A percentile compares a stretch with the other conserved stretches of the same genome.
These are phyloP conservation scores for Pammene fasciana DNA, from an alignment of 2,888 invertebrate species.

Conservation along the genomic window DNA sequence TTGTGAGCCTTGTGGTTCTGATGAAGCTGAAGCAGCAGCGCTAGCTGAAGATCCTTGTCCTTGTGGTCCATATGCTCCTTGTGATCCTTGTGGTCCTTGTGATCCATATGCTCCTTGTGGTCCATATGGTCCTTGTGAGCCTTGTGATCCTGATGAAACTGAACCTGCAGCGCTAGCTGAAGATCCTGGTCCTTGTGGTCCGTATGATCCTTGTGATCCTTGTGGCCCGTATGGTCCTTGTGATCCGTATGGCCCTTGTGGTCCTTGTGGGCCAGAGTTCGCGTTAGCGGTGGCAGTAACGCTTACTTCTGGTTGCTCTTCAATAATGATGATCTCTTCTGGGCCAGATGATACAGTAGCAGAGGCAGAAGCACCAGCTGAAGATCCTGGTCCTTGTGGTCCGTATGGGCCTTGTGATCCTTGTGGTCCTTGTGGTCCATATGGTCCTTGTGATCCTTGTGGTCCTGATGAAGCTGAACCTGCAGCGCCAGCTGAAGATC, in stretches of 20 bases:
- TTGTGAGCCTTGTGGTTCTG: slow-evolving; percentile 11
- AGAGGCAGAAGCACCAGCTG: slow-evolving; percentile 16
- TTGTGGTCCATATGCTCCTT: slow-evolving; percentile 15
- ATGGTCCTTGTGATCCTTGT: slow-evolving; percentile 6
- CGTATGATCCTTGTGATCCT: slow-evolving; percentile 29
- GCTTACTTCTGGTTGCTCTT: neutral
- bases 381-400: slow-evolving; percentile 18
- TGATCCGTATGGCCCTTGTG: slow-evolving; percentile 26
- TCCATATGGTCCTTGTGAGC: slow-evolving; percentile 10
- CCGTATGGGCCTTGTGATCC: slow-evolving; percentile 10
- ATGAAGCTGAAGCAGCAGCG: too few species aligned
- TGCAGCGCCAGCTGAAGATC: slow-evolving; percentile 35
- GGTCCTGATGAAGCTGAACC: slow-evolving; percentile 17
- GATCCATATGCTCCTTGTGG: slow-evolving; percentile 6
- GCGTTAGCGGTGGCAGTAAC: slow-evolving; percentile 9
- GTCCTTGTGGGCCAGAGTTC: slow-evolving; percentile 4
- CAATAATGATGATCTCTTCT: slow-evolving; percentile 8
- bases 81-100: slow-evolving; percentile 1
- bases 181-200: slow-evolving; percentile 21
- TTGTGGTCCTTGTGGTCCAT: neutral
- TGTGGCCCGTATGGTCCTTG: slow-evolving; percentile 22
- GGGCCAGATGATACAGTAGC: slow-evolving; percentile 12
- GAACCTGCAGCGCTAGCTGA: slow-evolving; percentile 3
- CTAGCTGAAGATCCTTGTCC: neutral
- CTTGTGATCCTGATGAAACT: neutral